Evolutionary conservation across 2,888 invertebrate genomes (phyloP), one percentile per base, ranked within the genome.

Genomic region (Gymnoscelis rufifasciata): DNA sequence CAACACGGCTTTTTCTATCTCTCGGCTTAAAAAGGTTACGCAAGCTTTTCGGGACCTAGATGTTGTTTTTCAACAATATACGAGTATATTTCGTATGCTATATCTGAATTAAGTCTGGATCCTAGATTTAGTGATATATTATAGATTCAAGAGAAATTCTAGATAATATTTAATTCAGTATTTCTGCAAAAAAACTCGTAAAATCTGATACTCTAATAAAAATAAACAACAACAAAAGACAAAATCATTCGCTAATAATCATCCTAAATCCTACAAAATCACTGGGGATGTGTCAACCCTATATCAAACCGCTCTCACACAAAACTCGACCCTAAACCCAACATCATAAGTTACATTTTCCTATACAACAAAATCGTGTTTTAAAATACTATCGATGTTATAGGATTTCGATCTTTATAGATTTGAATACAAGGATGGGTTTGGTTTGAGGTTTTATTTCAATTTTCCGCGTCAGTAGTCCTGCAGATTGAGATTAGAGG

Each of bases 391-490:
- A n/a, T 2, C 3, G 0, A 1, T 6, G 8, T 19, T 15, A 35
- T 8, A n/a, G 7, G 10, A 43, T 31, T 44, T 27, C 35, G 10
- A 40, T 8, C 19, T 19, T 5, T 53, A 40, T n/a, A 0, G 1
- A 1, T 0, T 5, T 6, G 0, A 0, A 7, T 19, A 11, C 52
- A 52, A 46, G 45, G 51, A 42, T 15, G 6, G 47, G n/a, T 50
- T 11, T 41, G 0, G 27, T 15, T 47, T n/a, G 19, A 19, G 29
- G 54, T 76, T 73, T 74, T 68, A 73, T 81, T 82, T 78, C 80
- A 86, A 87, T 87, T 87, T 87, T 86, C 84, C 84, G 64, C 80
- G 58, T 66, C 83, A 80, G 61, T 65, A 83, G 66, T 51, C 75
- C 68, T 68, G 69, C 50, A 38, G 48, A 54, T 53, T 24, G 40